Evolutionary conservation across 2,888 invertebrate genomes (phyloP), one percentile per base, ranked within the genome.

Genomic region (Agrotis puta): DNA sequence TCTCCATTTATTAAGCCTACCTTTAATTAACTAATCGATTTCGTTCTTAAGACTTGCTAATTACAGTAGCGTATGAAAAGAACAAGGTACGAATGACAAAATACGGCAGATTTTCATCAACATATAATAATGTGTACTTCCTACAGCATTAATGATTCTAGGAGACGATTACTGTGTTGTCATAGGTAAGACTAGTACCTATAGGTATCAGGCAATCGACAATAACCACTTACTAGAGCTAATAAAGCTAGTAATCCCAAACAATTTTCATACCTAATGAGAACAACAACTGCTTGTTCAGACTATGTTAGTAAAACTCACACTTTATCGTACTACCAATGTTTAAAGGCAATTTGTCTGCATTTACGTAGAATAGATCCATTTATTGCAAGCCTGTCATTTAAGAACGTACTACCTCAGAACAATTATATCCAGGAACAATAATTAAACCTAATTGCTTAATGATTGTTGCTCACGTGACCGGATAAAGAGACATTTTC

Each of bases 401-500:
- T 90, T 89, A 83, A 79, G 81, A 77, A 79, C 51, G 47, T 81
- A 87, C 81, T 81, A 85, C 82, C 86, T 81, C 74, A 59, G 56
- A 78, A 88, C 90, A 93, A 94, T 93, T 92, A 93, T 88, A 89
- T 83, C 86, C 82, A 89, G 88, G 83, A 89, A 92, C 88, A 90
- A 91, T 91, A 92, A 92, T 93, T 91, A 83, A 81, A 89, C 85
- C 80, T 94, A 94, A 95, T 94, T 93, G 93, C 91, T 93, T 93
- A 93, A 94, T 95, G 87, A 85, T 88, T 85, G 88, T 88, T 88
- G 85, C 88, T 89, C 87, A 88, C 84, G 83, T 87, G 85, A 87
- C 86, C 85, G 76, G 81, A 87, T 87, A 88, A 90, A 89, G 81
- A 87, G 87, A 88, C 85, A 88, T 88, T 91, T 92, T 89, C 88